Base-by-base conservation (phyloP, 2,888 invertebrate genomes). In the Ectemnius continuus region DNA sequence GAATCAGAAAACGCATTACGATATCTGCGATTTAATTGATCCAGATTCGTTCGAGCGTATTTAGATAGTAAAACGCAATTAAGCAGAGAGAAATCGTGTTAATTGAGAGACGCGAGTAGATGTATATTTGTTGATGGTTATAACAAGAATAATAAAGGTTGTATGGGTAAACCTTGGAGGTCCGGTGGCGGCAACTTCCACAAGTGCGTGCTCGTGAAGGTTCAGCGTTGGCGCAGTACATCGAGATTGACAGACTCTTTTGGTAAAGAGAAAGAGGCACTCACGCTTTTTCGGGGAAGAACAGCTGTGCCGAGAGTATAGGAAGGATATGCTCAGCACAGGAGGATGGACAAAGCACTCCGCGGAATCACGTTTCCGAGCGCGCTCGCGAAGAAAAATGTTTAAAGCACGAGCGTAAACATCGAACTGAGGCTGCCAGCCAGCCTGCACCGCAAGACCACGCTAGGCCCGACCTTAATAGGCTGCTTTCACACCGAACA, bases 401-500 rank as follows among this genome's bases (percentile, higher is more conserved):
- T 82, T 87, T 78, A 79, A 84, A 84, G 85, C 82, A 80, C 85
- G 81, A 84, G 83, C 85, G 86, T 86, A 87, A 87, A 86, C 86
- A 86, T 80, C 80, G 83, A 80, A 87, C 87, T 85, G 86, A 84
- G 80, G 83, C 83, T 82, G 81, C 70, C 79, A 75, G 71, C 75
- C 77, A 74, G 72, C 79, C 80, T 77, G 81, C 82, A 71, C 74
- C 69, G 71, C 76, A 72, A 78, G 77, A 76, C 77, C 80, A 79
- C 75, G 76, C 80, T 78, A 70, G 61, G 68, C 70, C 75, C 76
- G 76, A 66, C 75, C 74, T 75, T 75, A 81, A 79, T 71, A 83
- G 60, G 80, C 83, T 78, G 76, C 80, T 64, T 77, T 79, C 83
- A 82, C 82, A 84, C 76, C 71, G 81, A 81, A 74, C 46, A 28